Conservation (phyloP, 1,140 invertebrate species). For the Atta colombica region DNA sequence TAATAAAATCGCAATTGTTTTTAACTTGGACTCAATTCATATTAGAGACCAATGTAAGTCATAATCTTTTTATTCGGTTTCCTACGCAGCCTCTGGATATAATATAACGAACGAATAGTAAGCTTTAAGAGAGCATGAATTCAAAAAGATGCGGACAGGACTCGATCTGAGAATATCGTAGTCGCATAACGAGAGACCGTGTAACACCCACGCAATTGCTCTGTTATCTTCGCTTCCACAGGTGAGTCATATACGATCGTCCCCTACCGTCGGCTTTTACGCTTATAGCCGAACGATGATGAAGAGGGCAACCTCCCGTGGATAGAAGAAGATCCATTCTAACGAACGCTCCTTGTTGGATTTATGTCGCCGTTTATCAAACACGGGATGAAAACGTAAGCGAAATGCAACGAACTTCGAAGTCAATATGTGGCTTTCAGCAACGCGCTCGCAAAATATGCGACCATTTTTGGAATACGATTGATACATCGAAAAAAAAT, state of each 20-base stretch:
- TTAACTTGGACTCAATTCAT: constrained; percentile 21
- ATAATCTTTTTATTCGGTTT: constrained; percentile 13
- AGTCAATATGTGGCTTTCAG: constrained; percentile 22
- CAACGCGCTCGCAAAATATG: background rate
- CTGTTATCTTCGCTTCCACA: constrained; percentile 75
- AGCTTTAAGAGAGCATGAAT: background rate
- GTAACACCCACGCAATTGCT: constrained; percentile 82
- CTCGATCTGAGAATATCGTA: constrained; percentile 78
- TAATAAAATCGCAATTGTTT: constrained; percentile 6
- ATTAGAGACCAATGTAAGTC: background rate
- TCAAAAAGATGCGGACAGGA: constrained; percentile 75
- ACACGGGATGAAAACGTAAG: constrained; percentile 73
- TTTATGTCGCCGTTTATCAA: constrained; percentile 78
- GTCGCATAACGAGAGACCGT: constrained; percentile 80
- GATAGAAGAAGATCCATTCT: constrained; percentile 68
- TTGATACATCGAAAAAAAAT: background rate
- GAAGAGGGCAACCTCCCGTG: constrained; percentile 70
- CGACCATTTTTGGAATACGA: constrained; percentile 18
- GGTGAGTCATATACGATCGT: constrained; percentile 61
- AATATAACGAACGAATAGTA: constrained; percentile 49
- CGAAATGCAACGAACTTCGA: constrained; percentile 24
- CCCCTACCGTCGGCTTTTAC: constrained; percentile 34
- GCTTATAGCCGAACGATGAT: constrained; percentile 70
- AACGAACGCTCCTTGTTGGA: constrained; percentile 73
- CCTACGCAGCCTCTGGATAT: constrained; percentile 6